A percentile compares a stretch with the other conserved stretches of the same genome.
phyloP scores from a whole-genome alignment of 1,140 invertebrate genomes.

The Orius insidiosus region DNA sequence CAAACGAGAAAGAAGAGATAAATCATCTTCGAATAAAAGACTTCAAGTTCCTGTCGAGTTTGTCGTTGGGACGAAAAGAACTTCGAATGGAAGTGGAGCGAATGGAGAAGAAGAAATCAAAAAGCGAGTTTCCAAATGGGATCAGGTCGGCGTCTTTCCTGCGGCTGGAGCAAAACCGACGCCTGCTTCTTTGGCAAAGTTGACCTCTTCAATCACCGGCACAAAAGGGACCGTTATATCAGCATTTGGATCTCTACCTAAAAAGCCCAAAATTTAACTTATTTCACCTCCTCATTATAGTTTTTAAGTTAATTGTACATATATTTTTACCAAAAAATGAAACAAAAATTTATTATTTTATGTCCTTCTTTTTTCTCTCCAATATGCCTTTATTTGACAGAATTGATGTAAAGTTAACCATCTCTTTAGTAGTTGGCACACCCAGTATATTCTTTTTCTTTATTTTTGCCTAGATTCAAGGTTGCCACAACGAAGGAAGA shows the following conservation, averaged over 20 bases:
- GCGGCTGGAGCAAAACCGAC: conserved; percentile 32
- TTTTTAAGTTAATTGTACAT: too few species aligned
- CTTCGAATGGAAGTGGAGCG: conserved; percentile 26
- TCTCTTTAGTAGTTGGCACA: too few species aligned
- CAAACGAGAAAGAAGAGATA: conserved; percentile 74
- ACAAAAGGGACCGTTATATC: conserved; percentile 77
- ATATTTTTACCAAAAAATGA: too few species aligned
- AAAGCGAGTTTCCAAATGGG: conserved; percentile 78
- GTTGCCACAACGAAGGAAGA: too few species aligned
- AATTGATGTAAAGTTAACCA: too few species aligned
- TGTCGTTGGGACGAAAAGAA: conserved; percentile 58
- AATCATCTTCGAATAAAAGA: conserved; percentile 29
- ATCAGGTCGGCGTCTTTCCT: conserved; percentile 47
- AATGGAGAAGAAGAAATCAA: conserved; percentile 44
- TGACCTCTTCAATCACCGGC: conserved; percentile 60
- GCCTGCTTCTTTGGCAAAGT: conserved; percentile 37
- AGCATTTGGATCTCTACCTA: conserved; percentile 70
- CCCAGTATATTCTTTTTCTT: too few species aligned
- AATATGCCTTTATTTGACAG: too few species aligned
- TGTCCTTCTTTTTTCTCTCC: too few species aligned
- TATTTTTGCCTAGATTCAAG: too few species aligned
- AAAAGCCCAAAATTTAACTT: conserved; percentile 44
- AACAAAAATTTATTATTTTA: too few species aligned
- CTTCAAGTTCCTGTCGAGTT: conserved; percentile 43
- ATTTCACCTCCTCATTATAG: conserved; percentile 6